Base-by-base conservation (phyloP, 1,140 invertebrate species). In the Scaptodrosophila lebanonensis region DNA sequence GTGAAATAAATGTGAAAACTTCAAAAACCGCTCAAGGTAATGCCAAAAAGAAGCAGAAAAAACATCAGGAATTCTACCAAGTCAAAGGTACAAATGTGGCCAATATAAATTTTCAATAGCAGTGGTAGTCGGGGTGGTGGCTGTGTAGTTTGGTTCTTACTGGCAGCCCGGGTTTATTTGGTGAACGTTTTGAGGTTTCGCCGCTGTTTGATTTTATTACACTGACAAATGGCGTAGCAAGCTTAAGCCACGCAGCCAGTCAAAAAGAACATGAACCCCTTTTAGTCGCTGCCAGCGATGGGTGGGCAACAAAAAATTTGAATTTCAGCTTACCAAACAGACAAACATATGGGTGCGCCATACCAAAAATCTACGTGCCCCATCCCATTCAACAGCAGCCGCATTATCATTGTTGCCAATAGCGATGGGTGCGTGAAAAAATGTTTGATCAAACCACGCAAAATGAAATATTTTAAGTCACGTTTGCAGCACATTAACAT, bases 181-280 rank as follows among this genome's bases (percentile, higher is more conserved):
- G 18, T 18, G 38, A 51, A 39, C 30, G 17, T 11, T 40, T 51
- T 44, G 50, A 56, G 54, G 69, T 72, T 60, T 60, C 64, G 66
- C 65, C 72, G 59, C 48, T 84, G 82, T 79, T 84, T 84, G 79
- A 84, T 84, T 84, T 84, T 84, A 84, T 84, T 84, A 84, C 79
- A 68, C 75, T 84, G 79, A 84, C 82, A 84, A 84, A 84, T 84
- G 79, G 76, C 59, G 77, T 76, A 66, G 76, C 75, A 61, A 66
- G 66, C 75, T 82, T 82, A 82, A 82, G 75, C 75, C 69, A 48
- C 5, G 3, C 32, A 13, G 8, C 12, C 8, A 33, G 32, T 5
- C 32, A 13, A 25, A 3, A 25, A 4, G 22, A n/a, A 8, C 22
- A 25, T 30, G 56, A 73, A 70, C 73, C 73, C 73, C 66, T 73